These are phyloP conservation scores for Blastobasis lacticolella DNA, from an alignment of 2,888 invertebrate genomes.

Conservation along the genomic window DNA sequence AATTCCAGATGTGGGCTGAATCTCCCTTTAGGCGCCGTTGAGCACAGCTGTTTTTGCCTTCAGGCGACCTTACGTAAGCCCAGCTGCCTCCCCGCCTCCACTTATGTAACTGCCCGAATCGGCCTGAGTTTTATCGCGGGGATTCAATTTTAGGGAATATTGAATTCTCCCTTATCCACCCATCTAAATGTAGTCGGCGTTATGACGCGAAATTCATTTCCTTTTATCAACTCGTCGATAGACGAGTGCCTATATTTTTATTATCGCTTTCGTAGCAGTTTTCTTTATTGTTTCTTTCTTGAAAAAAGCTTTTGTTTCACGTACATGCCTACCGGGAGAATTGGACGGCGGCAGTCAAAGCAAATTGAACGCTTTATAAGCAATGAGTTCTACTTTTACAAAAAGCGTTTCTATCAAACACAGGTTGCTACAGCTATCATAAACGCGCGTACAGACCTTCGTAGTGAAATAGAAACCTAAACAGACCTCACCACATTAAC, in stretches of 20 bases:
- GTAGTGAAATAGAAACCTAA: too few relatives aligned
- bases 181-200: background rate
- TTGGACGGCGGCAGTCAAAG: conserved; percentile 11
- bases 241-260: background rate
- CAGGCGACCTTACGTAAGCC: conserved; percentile 64
- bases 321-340: conserved; percentile 3
- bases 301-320: conserved; percentile 19
- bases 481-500: too few relatives aligned
- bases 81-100: conserved; percentile 43
- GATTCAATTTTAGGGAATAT: conserved; percentile 37
- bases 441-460: too few relatives aligned
- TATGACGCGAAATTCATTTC: conserved; percentile 1
- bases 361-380: too few relatives aligned
- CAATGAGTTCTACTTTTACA: too few relatives aligned
- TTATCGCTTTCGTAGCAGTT: background rate
- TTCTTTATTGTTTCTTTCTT: conserved; percentile 8
- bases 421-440: too few relatives aligned
- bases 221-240: conserved; percentile 1
- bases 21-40: too few relatives aligned
- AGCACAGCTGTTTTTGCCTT: background rate
- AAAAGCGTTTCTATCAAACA: too few relatives aligned
- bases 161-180: conserved; percentile 24
- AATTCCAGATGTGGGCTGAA: conserved; percentile 16
- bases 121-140: conserved; percentile 35
- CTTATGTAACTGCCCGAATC: conserved; percentile 63